Percentiles rank a stretch among this genome's conserved stretches.
Conservation (phyloP, 2,888 invertebrate genomes). For the Ormyrus nitidulus region DNA sequence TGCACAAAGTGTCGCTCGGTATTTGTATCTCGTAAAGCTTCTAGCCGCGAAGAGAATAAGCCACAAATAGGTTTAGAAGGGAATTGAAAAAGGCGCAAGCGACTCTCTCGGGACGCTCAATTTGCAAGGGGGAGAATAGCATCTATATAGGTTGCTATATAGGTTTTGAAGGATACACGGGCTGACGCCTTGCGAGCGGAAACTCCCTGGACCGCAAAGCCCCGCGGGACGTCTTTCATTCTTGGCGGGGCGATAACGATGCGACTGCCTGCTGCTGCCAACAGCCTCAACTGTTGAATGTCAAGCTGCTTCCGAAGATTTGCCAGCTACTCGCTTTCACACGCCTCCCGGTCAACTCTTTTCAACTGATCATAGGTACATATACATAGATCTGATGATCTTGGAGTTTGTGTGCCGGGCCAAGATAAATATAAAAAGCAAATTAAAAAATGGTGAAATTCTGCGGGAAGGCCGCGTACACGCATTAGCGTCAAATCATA, state of each 20-base stretch:
- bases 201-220: constrained; percentile 41
- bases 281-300: constrained; percentile 47
- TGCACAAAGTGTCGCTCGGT: background rate
- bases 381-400: no score
- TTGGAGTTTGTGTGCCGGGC: no score
- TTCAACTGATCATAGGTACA: no score
- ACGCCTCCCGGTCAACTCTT: no score
- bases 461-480: background rate
- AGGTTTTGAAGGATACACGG: constrained; percentile 42
- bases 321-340: background rate
- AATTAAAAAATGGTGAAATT: constrained; percentile 10
- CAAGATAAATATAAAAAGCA: constrained; percentile 9
- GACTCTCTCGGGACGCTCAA: constrained; percentile 35
- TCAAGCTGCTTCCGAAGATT: constrained; percentile 36
- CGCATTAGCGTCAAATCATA: constrained; percentile 25
- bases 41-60: background rate
- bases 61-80: constrained; percentile 5
- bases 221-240: constrained; percentile 47
- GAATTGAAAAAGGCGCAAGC: constrained; percentile 33
- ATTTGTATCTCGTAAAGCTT: background rate
- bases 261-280: background rate
- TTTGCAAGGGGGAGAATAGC: constrained; percentile 17
- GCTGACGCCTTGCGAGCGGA: constrained; percentile 36
- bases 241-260: constrained; percentile 16
- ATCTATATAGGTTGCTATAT: background rate